Evolutionary conservation across 2,888 invertebrate genomes (phyloP).

Genomic region (Nymphalis c-album): DNA sequence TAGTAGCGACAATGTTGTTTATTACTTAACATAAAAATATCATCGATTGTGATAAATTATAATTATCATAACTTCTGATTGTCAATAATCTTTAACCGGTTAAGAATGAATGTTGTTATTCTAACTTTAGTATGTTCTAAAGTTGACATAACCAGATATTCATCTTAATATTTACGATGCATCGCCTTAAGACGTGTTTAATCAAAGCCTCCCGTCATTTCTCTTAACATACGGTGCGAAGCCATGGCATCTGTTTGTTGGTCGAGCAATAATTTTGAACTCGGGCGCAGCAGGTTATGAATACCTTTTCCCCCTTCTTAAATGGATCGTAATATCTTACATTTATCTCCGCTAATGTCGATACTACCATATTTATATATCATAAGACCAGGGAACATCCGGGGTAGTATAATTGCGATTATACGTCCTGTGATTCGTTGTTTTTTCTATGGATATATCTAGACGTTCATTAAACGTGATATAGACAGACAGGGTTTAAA

Average conservation of each 20-base stretch:
- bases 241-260: conserved; percentile 29
- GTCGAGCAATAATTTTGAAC: conserved; percentile 30
- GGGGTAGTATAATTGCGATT: conserved; percentile 10
- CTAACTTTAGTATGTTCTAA: background rate
- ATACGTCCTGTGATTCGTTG: background rate
- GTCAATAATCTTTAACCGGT: background rate
- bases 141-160: conserved; percentile 3
- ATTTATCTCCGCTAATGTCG: conserved; percentile 30
- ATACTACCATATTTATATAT: conserved; percentile 25
- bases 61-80: background rate
- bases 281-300: conserved; percentile 33
- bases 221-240: conserved; percentile 29
- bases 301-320: conserved; percentile 30
- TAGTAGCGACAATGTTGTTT: too few species aligned
- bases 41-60: background rate
- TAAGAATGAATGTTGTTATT: background rate
- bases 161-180: conserved; percentile 8
- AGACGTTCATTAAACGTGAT: too few species aligned
- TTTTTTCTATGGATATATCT: background rate
- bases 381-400: conserved; percentile 11
- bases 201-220: conserved; percentile 30
- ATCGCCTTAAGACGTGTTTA: conserved; percentile 20
- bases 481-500: too few species aligned
- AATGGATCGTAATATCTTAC: conserved; percentile 30
- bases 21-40: too few species aligned